phyloP scores from a whole-genome alignment of 2,888 invertebrate genomes.

The Orchestes rusci region DNA sequence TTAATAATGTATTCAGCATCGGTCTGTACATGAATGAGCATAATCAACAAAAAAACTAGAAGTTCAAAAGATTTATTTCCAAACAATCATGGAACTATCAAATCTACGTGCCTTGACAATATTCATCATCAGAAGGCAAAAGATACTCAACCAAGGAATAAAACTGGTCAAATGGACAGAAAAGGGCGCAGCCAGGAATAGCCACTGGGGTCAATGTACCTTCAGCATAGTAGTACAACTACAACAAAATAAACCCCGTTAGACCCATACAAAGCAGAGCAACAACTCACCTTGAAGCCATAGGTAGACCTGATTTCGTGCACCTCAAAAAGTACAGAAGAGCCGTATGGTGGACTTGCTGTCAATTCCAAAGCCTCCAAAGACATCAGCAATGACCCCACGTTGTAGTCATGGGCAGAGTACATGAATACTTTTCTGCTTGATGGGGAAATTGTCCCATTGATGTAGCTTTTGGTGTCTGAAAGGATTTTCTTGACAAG shows the following conservation, averaged over 20 bases:
- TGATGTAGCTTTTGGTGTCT: conserved; percentile 18
- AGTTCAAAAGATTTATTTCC: too few species aligned
- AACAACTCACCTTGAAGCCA: conserved; percentile 25
- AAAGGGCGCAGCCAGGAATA: conserved; percentile 16
- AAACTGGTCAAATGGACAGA: conserved; percentile 17
- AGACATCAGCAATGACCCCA: conserved; percentile 19
- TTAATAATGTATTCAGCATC: too few species aligned
- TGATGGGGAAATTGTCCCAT: conserved; percentile 14
- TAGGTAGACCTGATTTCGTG: conserved; percentile 23
- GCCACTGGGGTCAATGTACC: conserved; percentile 10
- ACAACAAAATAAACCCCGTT: background rate
- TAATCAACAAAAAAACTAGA: too few species aligned
- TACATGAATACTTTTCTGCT: conserved; percentile 26
- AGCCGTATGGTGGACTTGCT: conserved; percentile 22
- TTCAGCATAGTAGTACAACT: conserved; percentile 3
- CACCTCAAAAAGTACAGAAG: conserved; percentile 25
- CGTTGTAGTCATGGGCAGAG: conserved; percentile 27
- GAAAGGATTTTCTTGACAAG: conserved; percentile 23
- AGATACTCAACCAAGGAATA: conserved; percentile 8
- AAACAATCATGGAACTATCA: too few species aligned
- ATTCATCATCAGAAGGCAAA: conserved; percentile 6
- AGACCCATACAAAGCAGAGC: background rate
- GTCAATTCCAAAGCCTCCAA: conserved; percentile 18
- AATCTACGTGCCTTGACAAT: too few species aligned
- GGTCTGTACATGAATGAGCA: too few species aligned